Conservation (phyloP, 1,140 invertebrate genomes). For the Rhagoletis pomonella region DNA sequence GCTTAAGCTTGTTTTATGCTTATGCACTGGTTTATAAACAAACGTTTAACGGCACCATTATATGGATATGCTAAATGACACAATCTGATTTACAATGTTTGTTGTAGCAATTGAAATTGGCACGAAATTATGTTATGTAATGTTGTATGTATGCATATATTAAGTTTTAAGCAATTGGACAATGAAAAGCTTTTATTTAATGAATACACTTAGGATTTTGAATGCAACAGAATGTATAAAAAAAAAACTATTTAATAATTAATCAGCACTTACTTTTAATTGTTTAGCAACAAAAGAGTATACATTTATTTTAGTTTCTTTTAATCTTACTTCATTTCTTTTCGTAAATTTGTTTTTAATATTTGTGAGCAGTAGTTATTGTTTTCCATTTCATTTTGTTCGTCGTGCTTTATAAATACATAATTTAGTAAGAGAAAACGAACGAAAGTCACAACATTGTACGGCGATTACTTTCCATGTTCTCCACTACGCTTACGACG, state of each 20-base stretch:
- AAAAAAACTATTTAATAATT: background rate
- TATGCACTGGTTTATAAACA: background rate
- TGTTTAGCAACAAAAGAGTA: conserved; percentile 8
- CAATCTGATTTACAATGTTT: background rate
- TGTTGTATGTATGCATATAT: background rate
- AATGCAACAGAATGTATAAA: background rate
- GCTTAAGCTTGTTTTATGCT: background rate
- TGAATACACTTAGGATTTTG: background rate
- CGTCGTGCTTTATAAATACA: background rate
- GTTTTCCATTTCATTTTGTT: background rate
- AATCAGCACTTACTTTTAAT: conserved; percentile 5
- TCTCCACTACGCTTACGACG: background rate
- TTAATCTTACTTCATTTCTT: background rate
- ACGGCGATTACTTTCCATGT: background rate
- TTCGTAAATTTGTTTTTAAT: background rate
- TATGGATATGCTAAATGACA: conserved; percentile 27
- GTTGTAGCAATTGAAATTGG: conserved; percentile 31
- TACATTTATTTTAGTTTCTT: background rate
- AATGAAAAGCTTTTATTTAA: background rate
- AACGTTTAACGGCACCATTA: conserved; percentile 5
- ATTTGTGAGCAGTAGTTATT: conserved; percentile 40
- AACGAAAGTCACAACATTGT: background rate
- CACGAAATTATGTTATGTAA: background rate
- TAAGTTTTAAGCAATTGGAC: background rate
- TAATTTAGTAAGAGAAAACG: background rate